Conservation (phyloP, 30 jellyfish, hydroid and myxozoan species). For the Phacellophora camtschatica region DNA sequence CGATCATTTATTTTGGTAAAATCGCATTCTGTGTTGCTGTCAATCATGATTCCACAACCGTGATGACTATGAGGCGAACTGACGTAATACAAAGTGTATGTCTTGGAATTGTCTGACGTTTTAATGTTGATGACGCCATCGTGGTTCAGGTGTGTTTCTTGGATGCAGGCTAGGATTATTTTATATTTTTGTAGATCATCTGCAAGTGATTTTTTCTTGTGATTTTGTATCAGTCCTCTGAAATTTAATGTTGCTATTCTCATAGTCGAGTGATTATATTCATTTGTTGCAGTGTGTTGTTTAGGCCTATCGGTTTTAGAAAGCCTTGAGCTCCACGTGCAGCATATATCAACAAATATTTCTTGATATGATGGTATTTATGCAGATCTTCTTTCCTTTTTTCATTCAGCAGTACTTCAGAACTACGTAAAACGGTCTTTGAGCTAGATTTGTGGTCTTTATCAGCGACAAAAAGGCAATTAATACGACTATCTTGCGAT, state of each 20-base stretch:
- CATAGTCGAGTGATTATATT: not conserved
- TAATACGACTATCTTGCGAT: slow-evolving; percentile 9
- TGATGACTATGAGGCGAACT: slow-evolving; percentile 6
- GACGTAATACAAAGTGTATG: not conserved
- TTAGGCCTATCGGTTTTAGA: too few relatives aligned
- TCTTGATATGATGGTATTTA: too few relatives aligned
- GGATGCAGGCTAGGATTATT: too few relatives aligned
- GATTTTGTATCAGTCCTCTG: not conserved
- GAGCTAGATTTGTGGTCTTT: slow-evolving; percentile 6
- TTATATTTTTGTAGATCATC: not conserved
- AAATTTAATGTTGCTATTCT: not conserved
- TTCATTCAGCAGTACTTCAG: not conserved
- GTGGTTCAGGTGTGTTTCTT: not conserved
- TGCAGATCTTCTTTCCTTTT: too few relatives aligned
- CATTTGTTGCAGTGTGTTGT: too few relatives aligned
- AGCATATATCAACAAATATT: too few relatives aligned
- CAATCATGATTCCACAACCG: not conserved
- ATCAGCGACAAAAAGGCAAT: slow-evolving; percentile 10
- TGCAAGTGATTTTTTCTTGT: not conserved
- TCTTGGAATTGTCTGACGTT: not conserved
- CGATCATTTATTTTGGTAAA: too few relatives aligned
- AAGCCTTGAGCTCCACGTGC: too few relatives aligned
- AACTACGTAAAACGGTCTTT: not conserved
- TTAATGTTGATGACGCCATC: too few relatives aligned
- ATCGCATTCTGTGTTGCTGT: too few relatives aligned